Conservation (phyloP, 2,888 invertebrate species). For the Zhuqinia jingwanae region DNA sequence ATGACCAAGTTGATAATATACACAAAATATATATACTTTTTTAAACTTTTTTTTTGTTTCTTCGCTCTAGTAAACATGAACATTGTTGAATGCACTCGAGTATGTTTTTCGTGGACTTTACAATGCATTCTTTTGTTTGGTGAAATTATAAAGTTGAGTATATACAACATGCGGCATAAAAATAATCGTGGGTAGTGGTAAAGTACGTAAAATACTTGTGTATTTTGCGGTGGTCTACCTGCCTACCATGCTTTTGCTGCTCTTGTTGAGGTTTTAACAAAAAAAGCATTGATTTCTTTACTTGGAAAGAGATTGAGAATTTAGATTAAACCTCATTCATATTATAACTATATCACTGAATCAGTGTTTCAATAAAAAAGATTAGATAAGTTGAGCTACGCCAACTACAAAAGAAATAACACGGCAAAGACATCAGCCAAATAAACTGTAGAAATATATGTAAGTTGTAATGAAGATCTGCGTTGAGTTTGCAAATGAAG, state of each 20-base stretch:
- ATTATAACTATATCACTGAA: slow-evolving; percentile 24
- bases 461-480: neutral
- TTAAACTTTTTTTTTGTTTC: slow-evolving; percentile 38
- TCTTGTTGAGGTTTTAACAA: neutral
- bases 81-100: slow-evolving; percentile 66
- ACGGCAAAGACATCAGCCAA: too few relatives aligned
- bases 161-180: neutral
- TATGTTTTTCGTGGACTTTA: neutral
- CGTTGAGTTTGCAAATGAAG: too few relatives aligned
- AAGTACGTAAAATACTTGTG: too few relatives aligned
- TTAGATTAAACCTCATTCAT: slow-evolving; percentile 6
- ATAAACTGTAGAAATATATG: neutral
- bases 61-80: slow-evolving; percentile 65
- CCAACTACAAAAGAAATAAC: slow-evolving; percentile 16
- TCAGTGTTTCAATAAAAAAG: slow-evolving; percentile 20
- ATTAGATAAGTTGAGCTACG: slow-evolving; percentile 21
- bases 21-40: slow-evolving; percentile 21
- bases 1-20: slow-evolving; percentile 37
- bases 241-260: neutral
- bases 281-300: neutral
- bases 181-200: too few relatives aligned
- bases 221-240: too few relatives aligned
- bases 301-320: slow-evolving; percentile 17
- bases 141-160: neutral
- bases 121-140: neutral